These are phyloP conservation scores for Rhynchopsitta pachyrhyncha DNA, from an alignment of 2,113 vertebrate genomes.

Conservation along the genomic window DNA sequence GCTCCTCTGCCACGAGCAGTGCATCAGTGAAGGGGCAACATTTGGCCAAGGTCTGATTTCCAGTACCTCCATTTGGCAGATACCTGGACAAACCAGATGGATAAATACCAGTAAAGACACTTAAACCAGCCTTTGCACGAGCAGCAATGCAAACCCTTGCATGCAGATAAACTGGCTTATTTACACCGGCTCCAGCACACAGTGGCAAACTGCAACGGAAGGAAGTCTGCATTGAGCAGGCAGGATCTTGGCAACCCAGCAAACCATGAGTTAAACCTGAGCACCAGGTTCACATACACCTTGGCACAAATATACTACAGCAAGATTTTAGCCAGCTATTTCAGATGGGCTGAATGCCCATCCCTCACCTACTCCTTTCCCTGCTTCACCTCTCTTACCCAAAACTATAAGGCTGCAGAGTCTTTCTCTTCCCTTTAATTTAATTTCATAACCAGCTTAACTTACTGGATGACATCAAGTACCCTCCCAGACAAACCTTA, in stretches of 20 bases:
- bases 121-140: neutral
- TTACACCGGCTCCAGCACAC: neutral
- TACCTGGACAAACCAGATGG: conserved; percentile 14
- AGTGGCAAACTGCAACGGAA: neutral
- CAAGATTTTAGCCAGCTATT: neutral
- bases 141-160: neutral
- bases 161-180: neutral
- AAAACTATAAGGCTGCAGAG: neutral
- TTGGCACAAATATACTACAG: neutral
- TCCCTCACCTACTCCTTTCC: neutral
- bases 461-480: neutral
- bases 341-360: neutral
- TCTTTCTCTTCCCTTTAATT: neutral
- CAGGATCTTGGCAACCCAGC: neutral
- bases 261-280: neutral
- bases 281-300: neutral
- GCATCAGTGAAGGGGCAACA: neutral
- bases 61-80: neutral
- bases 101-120: neutral
- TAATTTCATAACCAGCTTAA: neutral
- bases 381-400: neutral
- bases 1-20: neutral
- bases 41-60: neutral
- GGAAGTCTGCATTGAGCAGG: neutral
- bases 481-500: too few relatives aligned